Evolutionary conservation across 1,140 invertebrate species (phyloP).

Genomic region (Saccostrea echinata): DNA sequence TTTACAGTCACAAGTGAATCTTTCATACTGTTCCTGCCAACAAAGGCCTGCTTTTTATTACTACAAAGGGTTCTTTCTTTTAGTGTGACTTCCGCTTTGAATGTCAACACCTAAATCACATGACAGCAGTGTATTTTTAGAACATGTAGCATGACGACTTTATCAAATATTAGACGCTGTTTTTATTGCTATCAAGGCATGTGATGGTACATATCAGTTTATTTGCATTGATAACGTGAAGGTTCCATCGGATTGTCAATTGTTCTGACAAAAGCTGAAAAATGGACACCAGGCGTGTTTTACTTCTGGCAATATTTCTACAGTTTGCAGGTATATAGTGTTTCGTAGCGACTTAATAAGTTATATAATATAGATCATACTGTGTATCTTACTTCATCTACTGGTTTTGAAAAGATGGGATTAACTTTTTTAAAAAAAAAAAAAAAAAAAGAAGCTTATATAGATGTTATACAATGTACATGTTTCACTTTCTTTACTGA

Average conservation of each 20-base stretch:
- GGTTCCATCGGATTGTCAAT: not conserved
- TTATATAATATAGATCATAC: too few species aligned
- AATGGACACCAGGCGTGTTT: not conserved
- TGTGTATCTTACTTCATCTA: not conserved
- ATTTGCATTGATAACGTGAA: not conserved
- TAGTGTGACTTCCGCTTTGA: not conserved
- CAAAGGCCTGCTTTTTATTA: too few species aligned
- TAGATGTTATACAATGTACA: too few species aligned
- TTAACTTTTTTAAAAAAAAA: too few species aligned
- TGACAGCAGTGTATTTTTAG: not conserved
- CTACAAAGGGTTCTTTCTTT: too few species aligned
- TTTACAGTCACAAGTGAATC: too few species aligned
- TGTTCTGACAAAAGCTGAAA: not conserved
- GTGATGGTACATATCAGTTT: constrained; percentile 12
- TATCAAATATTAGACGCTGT: not conserved
- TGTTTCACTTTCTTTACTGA: too few species aligned
- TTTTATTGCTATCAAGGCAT: not conserved
- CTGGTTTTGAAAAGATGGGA: too few species aligned
- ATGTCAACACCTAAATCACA: constrained; percentile 7
- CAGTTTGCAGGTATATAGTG: not conserved
- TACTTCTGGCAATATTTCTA: not conserved
- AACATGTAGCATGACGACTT: not conserved
- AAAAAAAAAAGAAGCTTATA: too few species aligned
- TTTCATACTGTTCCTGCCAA: too few species aligned
- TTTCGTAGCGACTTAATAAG: too few species aligned